phyloP scores from a whole-genome alignment of 2,797 vertebrate genomes.

The Diglossa cyanea region DNA sequence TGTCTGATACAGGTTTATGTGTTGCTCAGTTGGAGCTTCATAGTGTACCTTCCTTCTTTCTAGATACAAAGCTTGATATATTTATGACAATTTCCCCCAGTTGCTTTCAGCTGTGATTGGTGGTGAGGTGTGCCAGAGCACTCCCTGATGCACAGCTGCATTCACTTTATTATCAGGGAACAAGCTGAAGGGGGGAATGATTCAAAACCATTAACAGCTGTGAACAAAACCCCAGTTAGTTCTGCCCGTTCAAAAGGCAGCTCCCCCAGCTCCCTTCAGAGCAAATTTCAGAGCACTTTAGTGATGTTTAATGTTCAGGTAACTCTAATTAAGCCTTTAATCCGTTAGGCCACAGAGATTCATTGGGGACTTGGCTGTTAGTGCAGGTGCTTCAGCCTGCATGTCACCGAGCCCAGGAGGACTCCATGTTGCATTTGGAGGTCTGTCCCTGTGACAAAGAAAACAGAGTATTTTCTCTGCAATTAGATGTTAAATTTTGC shows the following conservation, averaged over 20 bases:
- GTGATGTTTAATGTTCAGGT: constrained; percentile 4
- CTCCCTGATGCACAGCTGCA: neutral
- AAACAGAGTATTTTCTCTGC: neutral
- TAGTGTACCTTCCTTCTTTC: neutral
- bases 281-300: neutral
- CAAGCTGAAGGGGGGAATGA: neutral
- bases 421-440: neutral
- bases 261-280: neutral
- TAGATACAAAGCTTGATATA: neutral
- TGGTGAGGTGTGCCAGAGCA: neutral
- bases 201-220: neutral
- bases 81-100: neutral
- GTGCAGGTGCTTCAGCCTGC: neutral
- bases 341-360: neutral
- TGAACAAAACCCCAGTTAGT: neutral
- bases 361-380: neutral
- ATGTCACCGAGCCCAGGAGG: neutral
- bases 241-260: neutral
- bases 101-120: neutral
- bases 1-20: neutral
- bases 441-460: neutral
- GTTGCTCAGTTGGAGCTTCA: neutral
- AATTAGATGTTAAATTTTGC: neutral
- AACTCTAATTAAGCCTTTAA: constrained; percentile 7
- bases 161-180: neutral